A percentile compares a stretch with the other conserved stretches of the same genome.
These are phyloP conservation scores for Drosophila sordidula DNA, from an alignment of 2,888 invertebrate species.

Conservation along the genomic window DNA sequence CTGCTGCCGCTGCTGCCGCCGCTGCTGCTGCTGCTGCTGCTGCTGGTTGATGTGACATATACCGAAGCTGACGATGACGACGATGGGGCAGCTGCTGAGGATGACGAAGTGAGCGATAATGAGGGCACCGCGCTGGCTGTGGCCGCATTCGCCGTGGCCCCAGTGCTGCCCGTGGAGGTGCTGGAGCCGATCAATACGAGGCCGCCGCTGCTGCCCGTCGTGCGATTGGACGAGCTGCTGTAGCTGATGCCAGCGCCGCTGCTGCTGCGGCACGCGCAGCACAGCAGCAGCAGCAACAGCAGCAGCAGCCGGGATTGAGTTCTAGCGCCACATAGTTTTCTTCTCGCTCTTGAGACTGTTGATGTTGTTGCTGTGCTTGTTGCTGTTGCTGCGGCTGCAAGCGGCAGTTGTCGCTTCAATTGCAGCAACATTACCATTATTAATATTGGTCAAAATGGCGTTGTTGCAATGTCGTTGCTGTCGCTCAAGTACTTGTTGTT, in stretches of 20 bases:
- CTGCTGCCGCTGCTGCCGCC: constrained; percentile 41
- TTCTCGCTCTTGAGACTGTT: constrained; percentile 50
- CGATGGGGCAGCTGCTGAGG: constrained; percentile 34
- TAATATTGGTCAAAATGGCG: constrained; percentile 77
- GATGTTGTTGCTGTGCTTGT: constrained; percentile 42
- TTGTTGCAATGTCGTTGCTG: constrained; percentile 45
- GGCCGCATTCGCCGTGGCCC: constrained; percentile 31
- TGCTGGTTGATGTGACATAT: constrained; percentile 29
- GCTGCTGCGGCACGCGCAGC: constrained; percentile 66
- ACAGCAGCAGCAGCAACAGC: constrained; percentile 57
- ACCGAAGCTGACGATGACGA: constrained; percentile 48
- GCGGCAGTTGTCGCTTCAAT: constrained; percentile 78
- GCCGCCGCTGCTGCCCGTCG: constrained; percentile 63
- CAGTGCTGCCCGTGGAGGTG: constrained; percentile 42
- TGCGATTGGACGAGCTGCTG: constrained; percentile 59
- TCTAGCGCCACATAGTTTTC: constrained; percentile 44
- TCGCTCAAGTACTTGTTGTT: constrained; percentile 43
- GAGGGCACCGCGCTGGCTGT: constrained; percentile 69
- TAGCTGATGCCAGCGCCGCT: constrained; percentile 65
- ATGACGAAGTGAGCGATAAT: constrained; percentile 70
- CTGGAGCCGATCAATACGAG: constrained; percentile 73
- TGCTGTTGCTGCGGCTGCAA: constrained; percentile 49
- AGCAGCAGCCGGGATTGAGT: constrained; percentile 21
- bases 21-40: constrained; percentile 41
- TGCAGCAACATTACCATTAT: constrained; percentile 85